Evolutionary conservation across 1,140 invertebrate species (phyloP).

Genomic region (Calycopis cecrops): DNA sequence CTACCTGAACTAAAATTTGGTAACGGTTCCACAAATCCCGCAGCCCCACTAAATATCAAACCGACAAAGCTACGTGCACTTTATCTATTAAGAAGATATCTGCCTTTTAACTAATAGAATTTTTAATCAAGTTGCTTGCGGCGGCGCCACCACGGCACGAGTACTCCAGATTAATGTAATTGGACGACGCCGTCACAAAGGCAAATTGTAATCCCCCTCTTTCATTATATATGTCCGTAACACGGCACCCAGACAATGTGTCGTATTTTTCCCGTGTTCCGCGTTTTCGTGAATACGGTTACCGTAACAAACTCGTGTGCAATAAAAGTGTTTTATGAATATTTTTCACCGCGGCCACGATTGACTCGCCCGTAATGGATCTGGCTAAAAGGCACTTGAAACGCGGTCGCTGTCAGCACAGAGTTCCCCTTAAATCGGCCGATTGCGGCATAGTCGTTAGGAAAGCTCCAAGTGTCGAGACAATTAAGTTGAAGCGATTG

Average conservation of each 20-base stretch:
- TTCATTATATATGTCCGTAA: conserved; percentile 64
- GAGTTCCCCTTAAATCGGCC: conserved; percentile 57
- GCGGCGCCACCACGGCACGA: conserved; percentile 42
- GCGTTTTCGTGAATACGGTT: conserved; percentile 35
- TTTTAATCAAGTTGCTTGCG: conserved; percentile 70
- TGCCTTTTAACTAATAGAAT: conserved; percentile 72
- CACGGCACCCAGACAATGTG: conserved; percentile 50
- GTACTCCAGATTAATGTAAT: conserved; percentile 71
- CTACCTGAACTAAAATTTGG: too few relatives aligned
- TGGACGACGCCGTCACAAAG: conserved; percentile 70
- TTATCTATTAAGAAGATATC: conserved; percentile 65
- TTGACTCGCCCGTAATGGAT: conserved; percentile 36
- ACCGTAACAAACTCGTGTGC: conserved; percentile 37
- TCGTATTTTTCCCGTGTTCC: conserved; percentile 45
- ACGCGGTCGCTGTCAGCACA: conserved; percentile 31
- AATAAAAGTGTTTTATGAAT: conserved; percentile 23
- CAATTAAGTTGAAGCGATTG: conserved; percentile 74
- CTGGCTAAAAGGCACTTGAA: conserved; percentile 40
- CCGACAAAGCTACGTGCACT: conserved; percentile 43
- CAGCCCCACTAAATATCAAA: not conserved
- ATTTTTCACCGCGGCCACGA: conserved; percentile 42
- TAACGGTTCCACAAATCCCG: not conserved
- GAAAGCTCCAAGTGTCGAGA: conserved; percentile 66
- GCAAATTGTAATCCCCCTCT: conserved; percentile 71
- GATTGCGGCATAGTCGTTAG: conserved; percentile 70